These are phyloP conservation scores for Drosophila quinaria DNA, from an alignment of 2,888 invertebrate genomes.

Conservation along the genomic window DNA sequence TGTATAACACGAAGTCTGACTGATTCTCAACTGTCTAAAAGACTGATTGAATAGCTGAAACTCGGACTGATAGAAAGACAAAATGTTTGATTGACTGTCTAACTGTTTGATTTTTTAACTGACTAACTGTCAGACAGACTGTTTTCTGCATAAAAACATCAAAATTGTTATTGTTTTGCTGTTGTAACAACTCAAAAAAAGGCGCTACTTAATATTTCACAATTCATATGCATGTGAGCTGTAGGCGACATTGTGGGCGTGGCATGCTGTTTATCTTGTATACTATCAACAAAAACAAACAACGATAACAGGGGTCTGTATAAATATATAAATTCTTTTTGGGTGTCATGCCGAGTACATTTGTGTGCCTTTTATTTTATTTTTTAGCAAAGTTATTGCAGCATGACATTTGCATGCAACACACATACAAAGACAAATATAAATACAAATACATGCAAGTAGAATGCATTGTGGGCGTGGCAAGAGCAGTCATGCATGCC, in stretches of 20 bases:
- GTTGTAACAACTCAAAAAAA: constrained; percentile 8
- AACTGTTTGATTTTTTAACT: neutral
- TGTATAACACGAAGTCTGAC: neutral
- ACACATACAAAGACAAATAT: constrained; percentile 9
- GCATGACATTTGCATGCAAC: constrained; percentile 13
- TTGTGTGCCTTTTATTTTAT: constrained; percentile 17
- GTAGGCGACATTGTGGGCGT: constrained; percentile 6
- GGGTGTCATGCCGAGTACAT: constrained; percentile 17
- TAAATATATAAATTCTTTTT: constrained; percentile 22
- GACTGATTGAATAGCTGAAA: neutral
- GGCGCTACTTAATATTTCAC: constrained; percentile 14
- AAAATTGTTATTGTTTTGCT: neutral
- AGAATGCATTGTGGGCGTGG: constrained; percentile 36
- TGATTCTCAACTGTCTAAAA: neutral
- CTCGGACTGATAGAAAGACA: neutral
- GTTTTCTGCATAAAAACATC: neutral
- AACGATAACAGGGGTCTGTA: constrained; percentile 10
- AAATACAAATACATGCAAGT: constrained; percentile 29
- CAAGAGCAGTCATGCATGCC: constrained; percentile 32
- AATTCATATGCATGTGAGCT: constrained; percentile 11
- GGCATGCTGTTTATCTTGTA: constrained; percentile 18
- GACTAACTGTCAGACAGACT: neutral
- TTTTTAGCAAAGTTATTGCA: constrained; percentile 26
- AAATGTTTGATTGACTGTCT: neutral
- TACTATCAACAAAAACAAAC: constrained; percentile 5